Conservation (phyloP, 2,113 vertebrate genomes). For the Boleophthalmus pectinirostris region DNA sequence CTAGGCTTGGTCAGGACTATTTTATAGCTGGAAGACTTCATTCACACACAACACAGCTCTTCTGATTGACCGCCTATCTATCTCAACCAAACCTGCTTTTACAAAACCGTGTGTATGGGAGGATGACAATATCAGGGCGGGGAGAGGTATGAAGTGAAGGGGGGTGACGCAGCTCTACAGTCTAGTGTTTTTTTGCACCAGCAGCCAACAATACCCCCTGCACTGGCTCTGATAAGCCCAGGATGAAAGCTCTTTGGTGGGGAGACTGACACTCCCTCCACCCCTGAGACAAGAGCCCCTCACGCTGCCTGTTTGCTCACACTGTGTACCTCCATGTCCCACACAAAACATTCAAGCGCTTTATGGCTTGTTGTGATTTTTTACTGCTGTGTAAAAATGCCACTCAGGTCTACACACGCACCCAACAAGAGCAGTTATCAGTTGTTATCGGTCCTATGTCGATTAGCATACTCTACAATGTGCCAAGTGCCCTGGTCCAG, state of each 20-base stretch:
- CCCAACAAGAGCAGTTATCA: conserved; percentile 56
- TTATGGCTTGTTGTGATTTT: conserved; percentile 38
- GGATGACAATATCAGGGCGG: not conserved
- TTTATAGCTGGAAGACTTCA: no score
- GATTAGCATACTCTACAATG: conserved; percentile 51
- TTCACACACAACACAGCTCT: not conserved
- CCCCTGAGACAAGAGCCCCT: conserved; percentile 32
- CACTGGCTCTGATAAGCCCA: conserved; percentile 84
- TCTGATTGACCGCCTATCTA: not conserved
- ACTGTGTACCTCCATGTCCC: conserved; percentile 21
- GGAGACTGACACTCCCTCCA: conserved; percentile 55
- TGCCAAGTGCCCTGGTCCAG: conserved; percentile 51
- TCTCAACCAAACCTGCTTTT: not conserved
- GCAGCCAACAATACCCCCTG: conserved; percentile 69
- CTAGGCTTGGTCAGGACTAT: no score
- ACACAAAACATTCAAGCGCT: conserved; percentile 40
- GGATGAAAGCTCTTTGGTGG: conserved; percentile 76
- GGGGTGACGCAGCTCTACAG: conserved; percentile 32
- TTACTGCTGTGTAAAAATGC: conserved; percentile 62
- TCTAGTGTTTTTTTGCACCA: conserved; percentile 74
- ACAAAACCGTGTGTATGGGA: not conserved
- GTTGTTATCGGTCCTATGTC: conserved; percentile 53
- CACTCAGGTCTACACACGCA: conserved; percentile 44
- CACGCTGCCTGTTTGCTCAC: conserved; percentile 34
- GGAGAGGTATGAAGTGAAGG: conserved; percentile 47